Percentiles rank a stretch among this genome's conserved stretches.
Conservation (phyloP, 2,888 invertebrate genomes). For the Tribolium freemani region DNA sequence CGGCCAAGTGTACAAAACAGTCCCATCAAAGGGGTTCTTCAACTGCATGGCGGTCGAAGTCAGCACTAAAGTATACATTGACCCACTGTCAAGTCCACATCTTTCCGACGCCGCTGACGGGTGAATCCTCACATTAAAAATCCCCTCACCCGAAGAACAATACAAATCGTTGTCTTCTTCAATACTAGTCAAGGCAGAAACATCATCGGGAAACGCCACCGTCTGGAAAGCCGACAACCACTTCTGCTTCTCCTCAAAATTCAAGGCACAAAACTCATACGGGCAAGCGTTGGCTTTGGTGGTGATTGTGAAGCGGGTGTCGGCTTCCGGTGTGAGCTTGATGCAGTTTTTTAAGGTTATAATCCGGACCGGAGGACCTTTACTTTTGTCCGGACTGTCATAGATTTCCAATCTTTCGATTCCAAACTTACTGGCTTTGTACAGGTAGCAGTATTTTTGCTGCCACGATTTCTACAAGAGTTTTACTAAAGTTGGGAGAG, state of each 20-base stretch:
- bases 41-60: conserved; percentile 84
- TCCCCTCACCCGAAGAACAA: conserved; percentile 86
- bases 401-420: conserved; percentile 89
- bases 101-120: conserved; percentile 84
- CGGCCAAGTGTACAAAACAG: conserved; percentile 84
- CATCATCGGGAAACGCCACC: conserved; percentile 83
- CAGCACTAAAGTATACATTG: conserved; percentile 79
- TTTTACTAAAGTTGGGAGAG: too few relatives aligned
- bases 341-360: conserved; percentile 90
- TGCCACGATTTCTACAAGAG: conserved; percentile 85
- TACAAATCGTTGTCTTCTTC: conserved; percentile 93
- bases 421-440: conserved; percentile 87
- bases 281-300: conserved; percentile 76
- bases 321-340: conserved; percentile 79
- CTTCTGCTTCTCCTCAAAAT: conserved; percentile 76
- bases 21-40: conserved; percentile 76
- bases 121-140: conserved; percentile 79
- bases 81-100: conserved; percentile 79
- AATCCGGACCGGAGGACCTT: conserved; percentile 77
- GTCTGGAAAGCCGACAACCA: conserved; percentile 87
- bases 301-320: conserved; percentile 77
- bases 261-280: conserved; percentile 76
- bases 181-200: conserved; percentile 71
- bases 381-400: conserved; percentile 78
- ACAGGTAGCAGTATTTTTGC: conserved; percentile 83